Percentiles rank a stretch among this genome's conserved stretches.
Conservation (phyloP, 2,888 invertebrate genomes). For the Cryptosula pallasiana region DNA sequence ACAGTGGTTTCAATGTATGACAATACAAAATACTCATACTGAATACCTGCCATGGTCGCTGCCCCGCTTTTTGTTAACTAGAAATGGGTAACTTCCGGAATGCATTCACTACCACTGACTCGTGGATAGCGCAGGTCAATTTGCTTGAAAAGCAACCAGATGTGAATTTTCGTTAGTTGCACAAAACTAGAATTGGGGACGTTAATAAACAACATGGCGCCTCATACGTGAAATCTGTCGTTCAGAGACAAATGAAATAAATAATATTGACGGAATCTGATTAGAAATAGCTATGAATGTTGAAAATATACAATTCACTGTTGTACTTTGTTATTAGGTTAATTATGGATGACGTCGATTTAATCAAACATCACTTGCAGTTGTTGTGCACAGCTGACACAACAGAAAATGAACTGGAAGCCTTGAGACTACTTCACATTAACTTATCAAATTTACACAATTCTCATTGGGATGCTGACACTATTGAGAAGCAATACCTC, state of each 20-base stretch:
- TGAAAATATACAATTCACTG: no score
- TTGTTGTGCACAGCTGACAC: not conserved
- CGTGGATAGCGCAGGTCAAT: not conserved
- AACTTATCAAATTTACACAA: not conserved
- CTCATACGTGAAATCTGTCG: not conserved
- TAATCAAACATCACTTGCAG: not conserved
- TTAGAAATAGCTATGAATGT: no score
- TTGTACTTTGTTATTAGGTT: not conserved
- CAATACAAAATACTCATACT: no score
- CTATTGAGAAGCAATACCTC: conserved; percentile 26
- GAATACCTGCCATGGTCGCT: not conserved
- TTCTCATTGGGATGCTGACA: conserved; percentile 25
- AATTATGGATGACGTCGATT: not conserved
- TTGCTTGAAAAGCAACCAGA: not conserved
- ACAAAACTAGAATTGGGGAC: not conserved
- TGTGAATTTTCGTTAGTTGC: not conserved
- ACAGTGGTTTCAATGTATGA: no score
- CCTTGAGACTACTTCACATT: not conserved
- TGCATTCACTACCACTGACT: not conserved
- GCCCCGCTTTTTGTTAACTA: not conserved
- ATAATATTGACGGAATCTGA: no score
- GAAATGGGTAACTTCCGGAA: not conserved
- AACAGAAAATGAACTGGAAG: conserved; percentile 11
- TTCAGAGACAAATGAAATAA: no score
- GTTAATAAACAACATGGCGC: conserved; percentile 18